phyloP scores from a whole-genome alignment of 2,888 invertebrate genomes.

The Lamproptera curius region DNA sequence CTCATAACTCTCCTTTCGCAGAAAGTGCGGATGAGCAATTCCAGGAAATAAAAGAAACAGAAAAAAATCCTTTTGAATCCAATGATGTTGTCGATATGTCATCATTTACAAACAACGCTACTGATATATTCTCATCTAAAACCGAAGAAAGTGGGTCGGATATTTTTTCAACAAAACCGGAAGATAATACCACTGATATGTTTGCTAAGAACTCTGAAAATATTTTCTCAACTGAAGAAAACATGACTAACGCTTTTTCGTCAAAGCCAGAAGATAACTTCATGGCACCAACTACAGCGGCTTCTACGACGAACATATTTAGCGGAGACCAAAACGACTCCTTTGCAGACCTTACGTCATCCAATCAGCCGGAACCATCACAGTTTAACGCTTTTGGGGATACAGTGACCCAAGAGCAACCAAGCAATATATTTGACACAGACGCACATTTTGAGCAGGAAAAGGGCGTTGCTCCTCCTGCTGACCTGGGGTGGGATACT shows the following conservation, averaged over 20 bases:
- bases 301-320: slow-evolving; percentile 30
- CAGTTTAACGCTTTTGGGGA: slow-evolving; percentile 3
- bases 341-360: slow-evolving; percentile 25
- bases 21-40: slow-evolving; percentile 38
- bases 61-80: slow-evolving; percentile 61
- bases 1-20: slow-evolving; percentile 54
- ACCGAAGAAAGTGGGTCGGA: not conserved
- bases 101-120: slow-evolving; percentile 30
- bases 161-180: slow-evolving; percentile 25
- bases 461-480: slow-evolving; percentile 25
- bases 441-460: not conserved
- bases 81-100: slow-evolving; percentile 29
- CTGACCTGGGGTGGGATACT: slow-evolving; percentile 47
- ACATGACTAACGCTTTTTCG: not conserved
- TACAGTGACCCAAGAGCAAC: slow-evolving; percentile 61
- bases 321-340: slow-evolving; percentile 28
- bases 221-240: slow-evolving; percentile 22
- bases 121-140: slow-evolving; percentile 41
- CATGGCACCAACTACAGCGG: slow-evolving; percentile 29
- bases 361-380: not conserved
- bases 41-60: slow-evolving; percentile 34
- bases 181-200: slow-evolving; percentile 9
- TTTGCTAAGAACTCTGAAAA: not conserved
- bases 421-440: slow-evolving; percentile 91
- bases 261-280: slow-evolving; percentile 28